Evolutionary conservation across 2,888 invertebrate genomes (phyloP), one percentile per base, ranked within the genome.

Genomic region (Agrilus cyanescens): DNA sequence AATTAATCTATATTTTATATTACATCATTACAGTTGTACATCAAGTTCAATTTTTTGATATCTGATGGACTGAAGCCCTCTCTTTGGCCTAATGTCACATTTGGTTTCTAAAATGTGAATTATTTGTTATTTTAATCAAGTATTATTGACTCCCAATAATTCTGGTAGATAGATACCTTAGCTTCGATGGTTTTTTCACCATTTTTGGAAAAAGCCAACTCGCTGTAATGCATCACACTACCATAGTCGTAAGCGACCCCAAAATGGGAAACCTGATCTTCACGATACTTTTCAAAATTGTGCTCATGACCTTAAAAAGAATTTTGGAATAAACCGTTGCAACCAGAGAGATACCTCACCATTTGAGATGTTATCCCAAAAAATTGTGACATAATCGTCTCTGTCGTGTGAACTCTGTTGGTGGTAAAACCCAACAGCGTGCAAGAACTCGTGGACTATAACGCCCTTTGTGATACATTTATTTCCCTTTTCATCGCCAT

Each of bases 401-500:
- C 89, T 73, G 62, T 87, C 80, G 12, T 78, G 75, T 15, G 85
- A 74, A 56, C 82, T 84, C 59, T 88, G 88, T 67, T 87, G 87
- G 57, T 89, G 88, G 60, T 82, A 84, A 62, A 88, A 87, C 0
- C 88, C 88, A 2, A 85, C 62, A 0, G 83, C 79, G 57, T 88
- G 88, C 54, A 88, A 70, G 59, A 88, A 70, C 62, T 89, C 88
- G 58, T 89, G 85, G 6, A 82, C 73, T 4, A 83, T 72, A 8
- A 80, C 80, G 12, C 84, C 80, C 45, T 73, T 72, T 18, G 61
- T 67, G 43, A 78, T 72, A 56, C 78, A 78, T 25, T 73, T 70
- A 14, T 69, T 69, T 1, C 71, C 67, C 1, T 68, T 71, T 10
- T 29, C 13, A 10, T 34, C 34, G 10, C 31, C 31, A 36, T 44